phyloP scores from a whole-genome alignment of 2,113 vertebrate species.

The Cyphomyrus discorhynchus region DNA sequence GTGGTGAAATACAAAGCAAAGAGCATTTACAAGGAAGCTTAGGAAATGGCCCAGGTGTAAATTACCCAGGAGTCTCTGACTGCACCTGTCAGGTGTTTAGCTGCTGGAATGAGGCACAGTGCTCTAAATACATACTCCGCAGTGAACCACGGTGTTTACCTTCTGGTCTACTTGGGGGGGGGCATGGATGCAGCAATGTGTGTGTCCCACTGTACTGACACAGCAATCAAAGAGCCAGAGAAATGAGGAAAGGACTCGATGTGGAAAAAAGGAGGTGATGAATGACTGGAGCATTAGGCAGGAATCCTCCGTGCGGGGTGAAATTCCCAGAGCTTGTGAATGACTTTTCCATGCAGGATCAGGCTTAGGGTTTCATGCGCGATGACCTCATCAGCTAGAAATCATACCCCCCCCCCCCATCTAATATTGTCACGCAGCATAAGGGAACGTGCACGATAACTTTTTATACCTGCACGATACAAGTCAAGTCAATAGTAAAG shows the following conservation, averaged over 20 bases:
- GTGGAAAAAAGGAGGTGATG: neutral
- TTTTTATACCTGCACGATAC: neutral
- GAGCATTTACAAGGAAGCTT: conserved; percentile 23
- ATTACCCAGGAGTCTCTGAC: conserved; percentile 21
- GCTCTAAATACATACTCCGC: conserved; percentile 27
- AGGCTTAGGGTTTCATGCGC: neutral
- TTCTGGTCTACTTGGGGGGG: neutral
- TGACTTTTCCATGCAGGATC: neutral
- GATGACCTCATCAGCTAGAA: neutral
- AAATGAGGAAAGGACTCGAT: neutral
- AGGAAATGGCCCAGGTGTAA: conserved; percentile 29
- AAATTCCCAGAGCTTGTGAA: neutral
- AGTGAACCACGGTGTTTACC: conserved; percentile 19
- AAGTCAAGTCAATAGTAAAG: neutral
- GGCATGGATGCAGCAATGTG: neutral
- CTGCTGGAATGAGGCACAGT: conserved; percentile 25
- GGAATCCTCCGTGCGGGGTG: neutral
- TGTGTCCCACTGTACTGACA: neutral
- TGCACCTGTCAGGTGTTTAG: conserved; percentile 28
- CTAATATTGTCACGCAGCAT: neutral
- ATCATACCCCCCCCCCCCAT: neutral
- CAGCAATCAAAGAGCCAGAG: neutral
- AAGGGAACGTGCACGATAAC: neutral
- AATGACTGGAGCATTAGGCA: neutral
- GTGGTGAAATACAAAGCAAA: conserved; percentile 21